Evolutionary conservation across 2,888 invertebrate genomes (phyloP).

Genomic region (Resseliella maxima): DNA sequence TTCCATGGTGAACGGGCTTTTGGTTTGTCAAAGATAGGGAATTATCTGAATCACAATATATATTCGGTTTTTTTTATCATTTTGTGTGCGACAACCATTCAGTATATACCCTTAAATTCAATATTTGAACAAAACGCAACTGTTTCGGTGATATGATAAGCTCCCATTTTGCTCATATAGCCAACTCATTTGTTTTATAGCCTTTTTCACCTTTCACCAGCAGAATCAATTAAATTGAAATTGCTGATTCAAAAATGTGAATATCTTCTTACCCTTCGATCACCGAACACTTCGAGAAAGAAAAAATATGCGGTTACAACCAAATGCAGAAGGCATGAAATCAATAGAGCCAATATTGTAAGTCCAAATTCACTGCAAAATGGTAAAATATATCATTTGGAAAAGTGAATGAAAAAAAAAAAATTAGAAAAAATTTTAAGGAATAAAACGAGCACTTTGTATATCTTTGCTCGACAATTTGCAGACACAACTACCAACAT

Average conservation of each 20-base stretch:
- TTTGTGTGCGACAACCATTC: not conserved
- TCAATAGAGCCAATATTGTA: conserved; percentile 67
- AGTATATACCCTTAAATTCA: too few relatives aligned
- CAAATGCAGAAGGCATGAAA: conserved; percentile 70
- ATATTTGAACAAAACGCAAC: not conserved
- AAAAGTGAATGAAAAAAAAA: not conserved
- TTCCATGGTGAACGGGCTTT: not conserved
- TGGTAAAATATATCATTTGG: not conserved
- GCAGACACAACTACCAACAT: too few relatives aligned
- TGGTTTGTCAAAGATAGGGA: not conserved
- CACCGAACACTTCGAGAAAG: conserved; percentile 67
- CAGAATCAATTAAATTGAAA: conserved; percentile 39
- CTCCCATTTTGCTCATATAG: not conserved
- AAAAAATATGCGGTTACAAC: conserved; percentile 72
- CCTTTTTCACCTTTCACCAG: conserved; percentile 36
- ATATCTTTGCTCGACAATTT: too few relatives aligned
- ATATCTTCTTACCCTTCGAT: conserved; percentile 17
- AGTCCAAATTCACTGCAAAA: conserved; percentile 67
- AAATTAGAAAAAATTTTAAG: not conserved
- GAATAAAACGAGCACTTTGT: too few relatives aligned
- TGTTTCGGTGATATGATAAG: not conserved
- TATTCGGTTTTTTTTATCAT: not conserved
- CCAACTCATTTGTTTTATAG: conserved; percentile 16
- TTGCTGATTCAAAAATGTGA: not conserved
- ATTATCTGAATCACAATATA: not conserved